A percentile compares a stretch with the other conserved stretches of the same genome.
Conservation (phyloP, 2,888 invertebrate species). For the Smittia aterrima region DNA sequence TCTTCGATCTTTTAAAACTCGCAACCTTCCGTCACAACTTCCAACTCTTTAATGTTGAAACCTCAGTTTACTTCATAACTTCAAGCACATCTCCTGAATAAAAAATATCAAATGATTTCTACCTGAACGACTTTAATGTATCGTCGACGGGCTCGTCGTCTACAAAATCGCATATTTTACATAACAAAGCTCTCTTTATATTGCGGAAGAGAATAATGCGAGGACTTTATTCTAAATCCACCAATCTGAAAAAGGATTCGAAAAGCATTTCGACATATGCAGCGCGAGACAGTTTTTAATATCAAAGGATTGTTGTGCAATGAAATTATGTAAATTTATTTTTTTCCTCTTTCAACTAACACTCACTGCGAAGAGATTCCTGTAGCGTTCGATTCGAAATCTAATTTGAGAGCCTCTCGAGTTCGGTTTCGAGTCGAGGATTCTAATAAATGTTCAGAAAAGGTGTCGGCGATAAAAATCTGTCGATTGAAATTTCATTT, state of each 20-base stretch:
- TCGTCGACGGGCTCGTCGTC: not conserved
- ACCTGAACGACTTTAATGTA: constrained; percentile 36
- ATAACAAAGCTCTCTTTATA: constrained; percentile 17
- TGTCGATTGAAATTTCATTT: not conserved
- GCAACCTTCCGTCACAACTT: constrained; percentile 2
- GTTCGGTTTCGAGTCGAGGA: too few species aligned
- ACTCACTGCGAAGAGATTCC: not conserved
- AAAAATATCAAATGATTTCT: constrained; percentile 25
- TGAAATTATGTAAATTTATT: constrained; percentile 18
- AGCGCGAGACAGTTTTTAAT: constrained; percentile 7
- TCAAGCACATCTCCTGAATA: not conserved
- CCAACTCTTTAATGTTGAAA: not conserved
- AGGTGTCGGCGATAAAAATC: not conserved
- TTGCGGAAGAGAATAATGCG: constrained; percentile 13
- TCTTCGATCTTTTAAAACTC: too few species aligned
- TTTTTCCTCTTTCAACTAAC: not conserved
- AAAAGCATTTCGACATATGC: constrained; percentile 20
- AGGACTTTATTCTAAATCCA: not conserved
- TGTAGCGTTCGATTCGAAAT: not conserved
- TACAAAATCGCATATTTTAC: constrained; percentile 18
- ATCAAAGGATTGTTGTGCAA: not conserved
- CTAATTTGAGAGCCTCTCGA: too few species aligned
- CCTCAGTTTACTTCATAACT: not conserved
- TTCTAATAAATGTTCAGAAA: not conserved
- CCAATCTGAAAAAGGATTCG: constrained; percentile 3